A percentile compares a stretch with the other conserved stretches of the same genome.
Conservation (phyloP, 2,888 invertebrate genomes). For the Polyploca ridens region DNA sequence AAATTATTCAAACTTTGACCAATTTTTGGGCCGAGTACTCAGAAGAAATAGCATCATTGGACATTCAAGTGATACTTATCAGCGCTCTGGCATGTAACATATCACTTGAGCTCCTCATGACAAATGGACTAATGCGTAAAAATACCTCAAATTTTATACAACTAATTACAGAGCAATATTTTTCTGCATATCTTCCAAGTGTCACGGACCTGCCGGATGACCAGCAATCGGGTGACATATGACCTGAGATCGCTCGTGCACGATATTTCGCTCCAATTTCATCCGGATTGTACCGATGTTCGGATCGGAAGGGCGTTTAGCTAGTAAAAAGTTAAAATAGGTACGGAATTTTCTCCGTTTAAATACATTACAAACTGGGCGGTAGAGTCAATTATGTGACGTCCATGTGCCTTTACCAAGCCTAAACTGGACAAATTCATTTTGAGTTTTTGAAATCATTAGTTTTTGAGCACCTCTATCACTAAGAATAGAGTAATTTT, state of each 20-base stretch:
- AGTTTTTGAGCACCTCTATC: no score
- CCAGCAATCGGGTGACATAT: constrained; percentile 29
- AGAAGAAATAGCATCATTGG: no score
- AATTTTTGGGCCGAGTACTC: no score
- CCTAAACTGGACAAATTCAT: no score
- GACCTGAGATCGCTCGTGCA: constrained; percentile 36
- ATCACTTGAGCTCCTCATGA: background rate
- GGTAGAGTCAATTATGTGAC: no score
- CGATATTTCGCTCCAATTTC: constrained; percentile 53
- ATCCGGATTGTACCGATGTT: constrained; percentile 48
- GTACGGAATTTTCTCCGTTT: no score
- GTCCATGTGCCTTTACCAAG: no score
- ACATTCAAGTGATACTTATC: no score
- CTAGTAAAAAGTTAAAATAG: constrained; percentile 11
- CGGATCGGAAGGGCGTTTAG: constrained; percentile 29
- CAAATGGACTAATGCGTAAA: background rate
- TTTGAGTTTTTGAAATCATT: no score
- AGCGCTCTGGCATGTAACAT: background rate
- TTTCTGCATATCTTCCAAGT: constrained; percentile 1
- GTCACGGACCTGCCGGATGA: constrained; percentile 4
- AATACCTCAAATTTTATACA: background rate
- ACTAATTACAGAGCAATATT: background rate
- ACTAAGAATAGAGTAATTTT: no score
- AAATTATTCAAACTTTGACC: no score
- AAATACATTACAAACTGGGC: no score